phyloP scores from a whole-genome alignment of 2,888 invertebrate species.

The Apantesis nais region DNA sequence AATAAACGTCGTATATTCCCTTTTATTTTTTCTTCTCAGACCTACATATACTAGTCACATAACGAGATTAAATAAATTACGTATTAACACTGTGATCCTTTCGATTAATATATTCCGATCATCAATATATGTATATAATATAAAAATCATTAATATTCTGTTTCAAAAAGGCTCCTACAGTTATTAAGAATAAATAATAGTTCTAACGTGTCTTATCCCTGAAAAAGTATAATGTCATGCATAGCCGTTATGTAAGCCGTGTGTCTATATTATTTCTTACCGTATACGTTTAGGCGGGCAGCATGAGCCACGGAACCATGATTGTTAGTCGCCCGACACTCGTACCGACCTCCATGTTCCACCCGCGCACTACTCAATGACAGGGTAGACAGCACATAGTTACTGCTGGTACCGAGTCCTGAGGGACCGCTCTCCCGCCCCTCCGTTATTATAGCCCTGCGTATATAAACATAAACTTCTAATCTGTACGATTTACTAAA shows the following conservation, averaged over 20 bases:
- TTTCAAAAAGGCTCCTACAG: neutral
- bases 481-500: constrained; percentile 21
- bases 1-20: neutral
- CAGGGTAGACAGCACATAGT: constrained; percentile 93
- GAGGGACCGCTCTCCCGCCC: constrained; percentile 73
- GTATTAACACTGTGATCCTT: constrained; percentile 17
- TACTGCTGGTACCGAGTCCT: constrained; percentile 75
- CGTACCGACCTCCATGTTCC: constrained; percentile 94
- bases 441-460: constrained; percentile 75
- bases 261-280: constrained; percentile 67
- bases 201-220: neutral
- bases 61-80: constrained; percentile 12
- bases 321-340: constrained; percentile 91
- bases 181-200: neutral
- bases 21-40: neutral
- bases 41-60: neutral
- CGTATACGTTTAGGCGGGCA: constrained; percentile 92
- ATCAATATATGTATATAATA: constrained; percentile 14
- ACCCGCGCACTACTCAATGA: constrained; percentile 91
- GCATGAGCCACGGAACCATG: constrained; percentile 90
- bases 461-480: constrained; percentile 27
- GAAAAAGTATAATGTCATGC: neutral
- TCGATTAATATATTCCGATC: constrained; percentile 18
- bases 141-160: neutral
- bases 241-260: neutral